Percentiles rank a stretch among this genome's conserved stretches.
These are phyloP conservation scores for Hirundo rustica DNA, from an alignment of 2,797 vertebrate species.

Conservation along the genomic window DNA sequence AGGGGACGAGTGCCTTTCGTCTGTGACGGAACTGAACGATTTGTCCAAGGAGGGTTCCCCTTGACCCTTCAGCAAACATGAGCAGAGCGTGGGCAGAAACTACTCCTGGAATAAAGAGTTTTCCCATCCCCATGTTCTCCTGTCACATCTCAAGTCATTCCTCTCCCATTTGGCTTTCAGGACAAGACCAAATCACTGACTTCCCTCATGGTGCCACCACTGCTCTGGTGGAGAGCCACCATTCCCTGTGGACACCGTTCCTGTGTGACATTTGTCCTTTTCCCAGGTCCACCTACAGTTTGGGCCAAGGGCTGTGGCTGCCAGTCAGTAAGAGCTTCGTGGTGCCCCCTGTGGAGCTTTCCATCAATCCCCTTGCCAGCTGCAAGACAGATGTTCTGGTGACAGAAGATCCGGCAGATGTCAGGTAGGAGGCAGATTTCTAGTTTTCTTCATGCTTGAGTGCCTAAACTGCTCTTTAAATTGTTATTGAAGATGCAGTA, in stretches of 20 bases:
- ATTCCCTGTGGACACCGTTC: background rate
- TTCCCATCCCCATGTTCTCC: background rate
- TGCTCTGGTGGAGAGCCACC: background rate
- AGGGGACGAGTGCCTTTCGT: accelerated
- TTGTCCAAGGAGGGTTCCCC: background rate
- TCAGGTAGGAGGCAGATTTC: slow-evolving; percentile 85
- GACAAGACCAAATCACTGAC: background rate
- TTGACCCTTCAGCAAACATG: accelerated
- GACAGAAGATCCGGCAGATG: slow-evolving; percentile 95
- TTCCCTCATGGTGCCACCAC: background rate
- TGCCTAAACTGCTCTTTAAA: background rate
- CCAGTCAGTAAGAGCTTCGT: slow-evolving; percentile 99
- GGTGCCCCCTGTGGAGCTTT: slow-evolving; percentile 95
- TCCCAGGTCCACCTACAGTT: slow-evolving; percentile 92
- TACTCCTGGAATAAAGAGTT: background rate
- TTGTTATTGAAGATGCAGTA: slow-evolving; percentile 1
- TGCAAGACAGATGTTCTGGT: slow-evolving; percentile 98
- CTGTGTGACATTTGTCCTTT: slow-evolving; percentile 9
- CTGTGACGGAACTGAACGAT: background rate
- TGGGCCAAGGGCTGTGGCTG: slow-evolving; percentile 97
- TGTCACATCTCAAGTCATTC: background rate
- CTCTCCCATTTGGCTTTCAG: background rate
- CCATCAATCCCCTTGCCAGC: slow-evolving; percentile 97
- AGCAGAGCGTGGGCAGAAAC: background rate
- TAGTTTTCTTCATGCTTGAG: background rate